Evolutionary conservation across 2,797 vertebrate genomes (phyloP).

Genomic region (Propithecus perrieri): DNA sequence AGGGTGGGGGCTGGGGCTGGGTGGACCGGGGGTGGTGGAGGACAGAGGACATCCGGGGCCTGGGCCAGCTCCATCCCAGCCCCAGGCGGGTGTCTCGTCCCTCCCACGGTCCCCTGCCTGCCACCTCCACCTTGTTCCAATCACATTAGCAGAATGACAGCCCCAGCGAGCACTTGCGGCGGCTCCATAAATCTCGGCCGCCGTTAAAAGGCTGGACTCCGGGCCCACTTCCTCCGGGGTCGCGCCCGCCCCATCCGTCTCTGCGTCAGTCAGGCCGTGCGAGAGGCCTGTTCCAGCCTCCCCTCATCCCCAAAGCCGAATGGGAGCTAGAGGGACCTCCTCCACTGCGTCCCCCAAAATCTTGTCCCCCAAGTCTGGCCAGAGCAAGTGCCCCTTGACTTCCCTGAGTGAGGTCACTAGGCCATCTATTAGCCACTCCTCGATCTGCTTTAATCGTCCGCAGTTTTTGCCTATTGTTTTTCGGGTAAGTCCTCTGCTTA

Average conservation of each 20-base stretch:
- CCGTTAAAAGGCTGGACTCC: constrained; percentile 67
- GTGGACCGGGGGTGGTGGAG: neutral
- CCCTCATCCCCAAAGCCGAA: neutral
- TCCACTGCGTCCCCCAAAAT: accelerated
- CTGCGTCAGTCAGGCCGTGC: neutral
- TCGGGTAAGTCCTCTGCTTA: neutral
- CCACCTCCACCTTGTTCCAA: constrained; percentile 43
- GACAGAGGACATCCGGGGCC: neutral
- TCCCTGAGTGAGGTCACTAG: neutral
- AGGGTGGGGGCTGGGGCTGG: neutral
- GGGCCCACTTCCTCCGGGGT: constrained; percentile 50
- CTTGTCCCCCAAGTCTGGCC: neutral
- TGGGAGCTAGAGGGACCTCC: neutral
- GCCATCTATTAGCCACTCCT: neutral
- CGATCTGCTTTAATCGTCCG: neutral
- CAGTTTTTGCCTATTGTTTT: neutral
- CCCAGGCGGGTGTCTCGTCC: accelerated
- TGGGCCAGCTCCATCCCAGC: neutral
- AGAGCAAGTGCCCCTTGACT: neutral
- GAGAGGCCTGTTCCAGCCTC: neutral
- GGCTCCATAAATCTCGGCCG: constrained; percentile 73
- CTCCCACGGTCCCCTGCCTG: neutral
- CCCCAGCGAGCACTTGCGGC: neutral
- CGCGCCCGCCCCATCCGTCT: constrained; percentile 17
- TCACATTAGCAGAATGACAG: constrained; percentile 67